Percentiles rank a stretch among this genome's conserved stretches.
Conservation (phyloP, 2,888 invertebrate genomes). For the Amphipoea oculea region DNA sequence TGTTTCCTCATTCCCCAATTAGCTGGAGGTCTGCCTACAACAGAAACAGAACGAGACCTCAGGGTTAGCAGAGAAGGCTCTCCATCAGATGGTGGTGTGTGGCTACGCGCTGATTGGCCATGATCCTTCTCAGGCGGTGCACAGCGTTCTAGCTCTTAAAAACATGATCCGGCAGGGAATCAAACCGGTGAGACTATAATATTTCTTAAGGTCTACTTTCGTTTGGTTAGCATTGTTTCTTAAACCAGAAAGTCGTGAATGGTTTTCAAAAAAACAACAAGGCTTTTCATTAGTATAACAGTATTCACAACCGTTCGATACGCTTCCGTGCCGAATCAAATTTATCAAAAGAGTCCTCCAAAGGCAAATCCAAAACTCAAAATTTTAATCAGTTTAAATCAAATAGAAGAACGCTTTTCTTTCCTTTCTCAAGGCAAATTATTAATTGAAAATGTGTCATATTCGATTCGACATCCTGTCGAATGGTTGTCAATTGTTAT, state of each 20-base stretch:
- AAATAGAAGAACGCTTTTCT: no score
- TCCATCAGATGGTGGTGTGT: slow-evolving; percentile 88
- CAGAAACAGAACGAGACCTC: slow-evolving; percentile 80
- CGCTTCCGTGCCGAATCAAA: no score
- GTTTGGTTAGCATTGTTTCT: background rate
- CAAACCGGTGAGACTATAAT: slow-evolving; percentile 75
- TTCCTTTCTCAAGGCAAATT: no score
- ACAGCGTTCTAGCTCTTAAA: slow-evolving; percentile 80
- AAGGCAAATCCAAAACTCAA: no score
- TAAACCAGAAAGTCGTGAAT: background rate
- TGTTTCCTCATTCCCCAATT: slow-evolving; percentile 4
- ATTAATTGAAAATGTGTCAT: no score
- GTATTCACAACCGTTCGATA: no score
- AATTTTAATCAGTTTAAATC: no score
- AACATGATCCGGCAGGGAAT: slow-evolving; percentile 80
- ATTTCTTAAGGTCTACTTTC: background rate
- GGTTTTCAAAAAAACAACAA: background rate
- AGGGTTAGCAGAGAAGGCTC: slow-evolving; percentile 83
- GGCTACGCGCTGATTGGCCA: slow-evolving; percentile 87
- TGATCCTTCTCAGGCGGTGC: slow-evolving; percentile 83
- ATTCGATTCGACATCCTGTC: no score
- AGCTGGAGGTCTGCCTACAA: slow-evolving; percentile 79
- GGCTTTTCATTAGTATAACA: background rate
- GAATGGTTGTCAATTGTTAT: no score
- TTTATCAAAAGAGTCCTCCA: no score